These are phyloP conservation scores for Eurosta solidaginis DNA, from an alignment of 1,140 invertebrate genomes.

Conservation along the genomic window DNA sequence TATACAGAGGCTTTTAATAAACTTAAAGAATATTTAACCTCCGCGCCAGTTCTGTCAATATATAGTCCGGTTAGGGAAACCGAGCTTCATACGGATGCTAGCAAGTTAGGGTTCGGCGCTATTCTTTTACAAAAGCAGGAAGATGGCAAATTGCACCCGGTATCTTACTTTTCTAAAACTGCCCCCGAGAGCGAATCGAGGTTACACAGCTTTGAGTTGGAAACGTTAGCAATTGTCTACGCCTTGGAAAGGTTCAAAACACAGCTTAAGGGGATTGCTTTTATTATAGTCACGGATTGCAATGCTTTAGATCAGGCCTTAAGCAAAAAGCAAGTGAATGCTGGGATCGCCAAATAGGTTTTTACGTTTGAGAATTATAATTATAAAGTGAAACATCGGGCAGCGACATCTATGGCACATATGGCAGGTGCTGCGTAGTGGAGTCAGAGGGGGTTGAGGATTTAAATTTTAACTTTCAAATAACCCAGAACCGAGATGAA, in stretches of 20 bases:
- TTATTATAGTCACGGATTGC: conserved; percentile 60
- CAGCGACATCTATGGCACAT: conserved; percentile 46
- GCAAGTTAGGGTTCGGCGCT: conserved; percentile 43
- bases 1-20: not conserved
- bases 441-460: not conserved
- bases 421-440: conserved; percentile 32
- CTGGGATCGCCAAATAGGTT: conserved; percentile 53
- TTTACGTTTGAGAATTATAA: conserved; percentile 36
- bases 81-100: conserved; percentile 34
- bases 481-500: too few species aligned
- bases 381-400: too few species aligned
- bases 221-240: conserved; percentile 62
- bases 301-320: conserved; percentile 54
- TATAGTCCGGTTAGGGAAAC: conserved; percentile 32
- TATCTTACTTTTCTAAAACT: conserved; percentile 25
- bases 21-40: conserved; percentile 24
- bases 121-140: conserved; percentile 46
- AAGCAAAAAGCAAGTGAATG: conserved; percentile 43
- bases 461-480: not conserved
- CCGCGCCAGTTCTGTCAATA: conserved; percentile 38
- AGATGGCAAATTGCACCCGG: conserved; percentile 38
- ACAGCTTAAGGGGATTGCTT: conserved; percentile 61
- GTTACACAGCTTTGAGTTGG: too few species aligned
- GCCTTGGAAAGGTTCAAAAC: too few species aligned
- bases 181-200: conserved; percentile 62